Evolutionary conservation across 2,888 invertebrate species (phyloP), one percentile per base, ranked within the genome.

Genomic region (Bugulina stolonifera): DNA sequence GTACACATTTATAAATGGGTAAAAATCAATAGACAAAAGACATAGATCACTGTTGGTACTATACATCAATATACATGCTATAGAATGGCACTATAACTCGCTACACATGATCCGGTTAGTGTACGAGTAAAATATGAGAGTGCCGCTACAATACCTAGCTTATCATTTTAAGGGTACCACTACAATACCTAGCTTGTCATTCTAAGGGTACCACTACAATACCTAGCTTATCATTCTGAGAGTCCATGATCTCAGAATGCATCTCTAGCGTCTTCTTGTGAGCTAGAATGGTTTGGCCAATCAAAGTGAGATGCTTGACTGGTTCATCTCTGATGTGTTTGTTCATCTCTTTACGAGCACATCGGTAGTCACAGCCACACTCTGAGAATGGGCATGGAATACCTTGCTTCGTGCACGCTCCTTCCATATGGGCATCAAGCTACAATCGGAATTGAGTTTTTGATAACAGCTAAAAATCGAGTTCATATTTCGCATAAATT

Each of bases 241-340:
- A 74, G 1, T 77, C 76, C 5, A 80, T 73, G 1, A 73, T 58
- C 55, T 76, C 75, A 22, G 74, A 74, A 34, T 77, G 77, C 1
- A 74, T 72, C 54, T 78, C 76, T 57, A 80, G 72, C 27, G 74
- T 75, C 55, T 76, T 77, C 72, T 80, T 80, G 71, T 82, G 76
- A 27, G 77, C 76, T 3, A 80, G 75, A 25, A 84, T 77, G 29
- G 81, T 80, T 71, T 82, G 80, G 70, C 81, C 81, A 18, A 83
- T 78, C 71, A 80, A 74, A 29, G 79, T 78, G 35, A 84, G 75
- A 76, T 84, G 84, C 0, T 77, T 76, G 5, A 81, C 78, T 0
- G 81, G 81, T 69, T 84, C 80, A 1, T 81, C 81, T 64, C 79
- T 78, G 54, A 85, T 77, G 76, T 84, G 84, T 72, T 81, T 77